Base-by-base conservation (phyloP, 2,113 vertebrate genomes). In the Xenopus borealis region DNA sequence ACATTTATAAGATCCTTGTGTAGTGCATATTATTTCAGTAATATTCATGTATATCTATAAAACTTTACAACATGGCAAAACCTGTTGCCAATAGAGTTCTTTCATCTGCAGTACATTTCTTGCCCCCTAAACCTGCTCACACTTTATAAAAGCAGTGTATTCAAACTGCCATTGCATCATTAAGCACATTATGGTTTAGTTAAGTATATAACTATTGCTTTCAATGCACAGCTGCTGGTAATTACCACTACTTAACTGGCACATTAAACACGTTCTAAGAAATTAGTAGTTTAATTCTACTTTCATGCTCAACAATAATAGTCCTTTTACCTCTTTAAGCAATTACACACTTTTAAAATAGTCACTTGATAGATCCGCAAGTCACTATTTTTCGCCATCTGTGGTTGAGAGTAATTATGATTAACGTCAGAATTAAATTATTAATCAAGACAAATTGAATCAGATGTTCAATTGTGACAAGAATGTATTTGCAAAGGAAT, bases 241-340 rank as follows among this genome's bases (percentile, higher is more conserved):
- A 87, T 92, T 85, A 88, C 83, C 78, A 83, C 81, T 82, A 83
- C 87, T 88, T 90, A 87, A 86, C 86, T 81, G 83, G 85, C 83
- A 83, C 86, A 83, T 89, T 87, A 87, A 86, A 82, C 85, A 83
- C 80, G 69, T 79, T 80, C 82, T 81, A 75, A 82, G 84, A 82
- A 86, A 84, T 80, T 78, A 85, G 86, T 82, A 83, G 81, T 82
- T 86, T 78, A 30, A 14, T 82, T 83, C 80, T 75, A 82, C 84
- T 83, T 82, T 72, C 81, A 55, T 80, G 69, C 85, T 87, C 84
- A 84, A 87, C 81, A 82, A 82, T 83, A 88, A 82, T 82, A 75
- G 79, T 81, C 74, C 83, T 86, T 79, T 88, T 83, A 85, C 84
- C 88, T 87, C 82, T 84, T 82, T 81, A 81, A 64, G 64, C 74